Percentiles rank a stretch among this genome's conserved stretches.
Evolutionary conservation across 2,113 vertebrate genomes (phyloP).

Genomic region (Xenopus borealis): DNA sequence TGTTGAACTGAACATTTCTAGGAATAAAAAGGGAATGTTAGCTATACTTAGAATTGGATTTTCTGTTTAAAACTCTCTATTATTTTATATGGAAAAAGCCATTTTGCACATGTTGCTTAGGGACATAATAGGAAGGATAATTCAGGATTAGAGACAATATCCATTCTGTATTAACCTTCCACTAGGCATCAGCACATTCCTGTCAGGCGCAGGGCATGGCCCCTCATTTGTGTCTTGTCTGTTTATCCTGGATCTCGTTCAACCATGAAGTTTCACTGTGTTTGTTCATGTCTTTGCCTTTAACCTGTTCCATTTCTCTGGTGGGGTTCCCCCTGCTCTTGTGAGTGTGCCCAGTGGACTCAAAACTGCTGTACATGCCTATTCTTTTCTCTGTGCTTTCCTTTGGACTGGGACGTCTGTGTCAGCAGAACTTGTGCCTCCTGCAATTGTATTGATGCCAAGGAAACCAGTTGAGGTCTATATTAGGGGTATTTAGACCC

Average conservation of each 20-base stretch:
- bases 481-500: too few species aligned
- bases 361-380: neutral
- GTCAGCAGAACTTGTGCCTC: neutral
- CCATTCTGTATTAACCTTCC: neutral
- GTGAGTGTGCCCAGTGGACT: neutral
- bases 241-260: neutral
- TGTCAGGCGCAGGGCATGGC: neutral
- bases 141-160: neutral
- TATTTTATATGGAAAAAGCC: too few species aligned
- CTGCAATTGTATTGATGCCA: too few species aligned
- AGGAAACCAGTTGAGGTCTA: too few species aligned
- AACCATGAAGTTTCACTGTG: neutral
- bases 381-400: neutral
- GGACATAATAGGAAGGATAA: neutral
- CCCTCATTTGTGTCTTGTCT: neutral
- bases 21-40: too few species aligned
- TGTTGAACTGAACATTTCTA: too few species aligned
- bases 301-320: neutral
- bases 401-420: neutral
- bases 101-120: too few species aligned
- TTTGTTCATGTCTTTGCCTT: conserved; percentile 5
- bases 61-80: too few species aligned
- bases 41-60: too few species aligned
- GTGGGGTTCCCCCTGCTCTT: neutral
- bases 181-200: conserved; percentile 1